These are phyloP conservation scores for Hymenopus coronatus DNA, from an alignment of 2,888 invertebrate genomes.

Conservation along the genomic window DNA sequence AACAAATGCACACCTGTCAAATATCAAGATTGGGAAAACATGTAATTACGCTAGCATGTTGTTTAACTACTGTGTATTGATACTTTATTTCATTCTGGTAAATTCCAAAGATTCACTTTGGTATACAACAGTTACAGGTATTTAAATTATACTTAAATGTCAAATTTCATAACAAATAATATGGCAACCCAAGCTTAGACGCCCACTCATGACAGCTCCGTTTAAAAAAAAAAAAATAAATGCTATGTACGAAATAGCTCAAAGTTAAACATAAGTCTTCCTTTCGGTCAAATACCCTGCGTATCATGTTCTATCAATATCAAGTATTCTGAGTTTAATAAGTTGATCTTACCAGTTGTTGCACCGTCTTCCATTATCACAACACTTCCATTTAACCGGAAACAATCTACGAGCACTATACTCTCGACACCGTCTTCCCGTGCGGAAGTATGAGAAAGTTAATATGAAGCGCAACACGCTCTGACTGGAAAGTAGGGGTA, in stretches of 20 bases:
- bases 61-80: background rate
- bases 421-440: background rate
- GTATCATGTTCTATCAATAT: background rate
- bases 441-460: background rate
- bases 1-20: background rate
- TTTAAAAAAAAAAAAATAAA: background rate
- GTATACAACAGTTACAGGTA: background rate
- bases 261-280: background rate
- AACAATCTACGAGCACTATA: background rate
- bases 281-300: background rate
- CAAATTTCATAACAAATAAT: background rate
- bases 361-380: conserved; percentile 33
- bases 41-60: background rate
- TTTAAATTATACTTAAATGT: background rate
- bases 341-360: conserved; percentile 29
- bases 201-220: conserved; percentile 17
- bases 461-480: background rate
- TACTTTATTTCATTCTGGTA: background rate
- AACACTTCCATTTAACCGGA: background rate
- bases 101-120: background rate
- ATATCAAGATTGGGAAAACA: background rate
- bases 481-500: too few relatives aligned
- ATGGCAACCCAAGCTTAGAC: conserved; percentile 25
- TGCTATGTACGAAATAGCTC: background rate
- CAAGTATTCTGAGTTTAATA: background rate